Conservation (phyloP, 2,797 vertebrate species). For the Rhinoraja longicauda region DNA sequence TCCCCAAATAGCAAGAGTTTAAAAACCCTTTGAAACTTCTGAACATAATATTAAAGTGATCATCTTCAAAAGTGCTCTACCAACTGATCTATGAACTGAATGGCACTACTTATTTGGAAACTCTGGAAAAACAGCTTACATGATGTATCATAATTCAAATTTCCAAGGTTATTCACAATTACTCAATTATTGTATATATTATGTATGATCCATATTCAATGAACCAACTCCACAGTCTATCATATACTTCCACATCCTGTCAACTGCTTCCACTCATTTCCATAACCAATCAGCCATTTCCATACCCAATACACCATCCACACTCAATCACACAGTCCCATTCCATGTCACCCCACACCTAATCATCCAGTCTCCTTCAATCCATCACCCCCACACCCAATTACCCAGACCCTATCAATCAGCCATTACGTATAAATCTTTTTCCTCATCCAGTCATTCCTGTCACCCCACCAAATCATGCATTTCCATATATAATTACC, state of each 20-base stretch:
- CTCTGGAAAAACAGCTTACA: background rate
- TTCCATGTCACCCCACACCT: background rate
- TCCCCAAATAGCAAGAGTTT: slow-evolving; percentile 2
- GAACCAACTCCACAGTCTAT: background rate
- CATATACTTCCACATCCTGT: background rate
- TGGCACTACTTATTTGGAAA: background rate
- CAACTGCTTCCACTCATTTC: background rate
- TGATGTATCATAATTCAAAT: background rate
- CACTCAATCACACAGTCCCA: background rate
- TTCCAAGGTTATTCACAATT: background rate
- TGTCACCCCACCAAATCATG: no score
- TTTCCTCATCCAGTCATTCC: no score
- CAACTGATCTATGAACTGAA: background rate
- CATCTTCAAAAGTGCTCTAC: background rate
- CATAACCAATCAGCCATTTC: background rate
- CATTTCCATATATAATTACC: no score
- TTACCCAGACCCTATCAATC: background rate
- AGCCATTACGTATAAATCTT: no score
- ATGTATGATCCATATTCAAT: background rate
- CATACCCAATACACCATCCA: background rate
- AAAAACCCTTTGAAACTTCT: background rate
- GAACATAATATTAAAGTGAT: background rate
- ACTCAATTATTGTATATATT: no score
- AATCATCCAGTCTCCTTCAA: background rate
- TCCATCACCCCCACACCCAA: background rate